A percentile compares a stretch with the other conserved stretches of the same genome.
Conservation (phyloP, 1,140 invertebrate genomes). For the Pollicipes pollicipes region DNA sequence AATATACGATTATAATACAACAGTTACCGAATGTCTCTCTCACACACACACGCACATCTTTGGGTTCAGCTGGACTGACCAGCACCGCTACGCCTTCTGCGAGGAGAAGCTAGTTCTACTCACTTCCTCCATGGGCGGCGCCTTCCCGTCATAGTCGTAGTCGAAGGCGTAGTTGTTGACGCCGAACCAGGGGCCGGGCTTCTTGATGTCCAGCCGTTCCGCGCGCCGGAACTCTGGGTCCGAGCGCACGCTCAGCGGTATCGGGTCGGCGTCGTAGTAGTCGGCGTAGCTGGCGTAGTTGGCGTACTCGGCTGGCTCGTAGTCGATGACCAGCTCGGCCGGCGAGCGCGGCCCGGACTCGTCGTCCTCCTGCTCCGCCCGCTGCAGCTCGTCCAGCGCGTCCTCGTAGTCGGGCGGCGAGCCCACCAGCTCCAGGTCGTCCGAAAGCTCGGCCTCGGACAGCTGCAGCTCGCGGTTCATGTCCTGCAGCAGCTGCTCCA, state of each 20-base stretch:
- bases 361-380: too few species aligned
- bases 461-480: constrained; percentile 3
- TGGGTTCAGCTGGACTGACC: too few species aligned
- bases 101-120: too few species aligned
- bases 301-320: background rate
- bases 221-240: constrained; percentile 48
- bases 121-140: background rate
- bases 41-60: too few species aligned
- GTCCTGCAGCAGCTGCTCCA: constrained; percentile 9
- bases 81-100: too few species aligned
- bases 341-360: constrained; percentile 5
- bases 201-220: constrained; percentile 82
- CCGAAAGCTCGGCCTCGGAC: background rate
- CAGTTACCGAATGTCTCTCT: too few species aligned
- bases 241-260: background rate
- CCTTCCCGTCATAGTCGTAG: background rate
- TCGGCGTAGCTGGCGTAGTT: constrained; percentile 20
- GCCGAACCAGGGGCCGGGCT: constrained; percentile 60
- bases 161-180: constrained; percentile 37
- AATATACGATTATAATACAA: too few species aligned
- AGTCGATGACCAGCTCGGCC: background rate
- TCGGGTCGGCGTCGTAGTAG: constrained; percentile 6
- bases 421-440: too few species aligned
- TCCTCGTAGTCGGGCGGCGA: background rate
- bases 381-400: constrained; percentile 6